Evolutionary conservation across 2,888 invertebrate species (phyloP), one percentile per base, ranked within the genome.

Genomic region (Polymixis flavicincta): DNA sequence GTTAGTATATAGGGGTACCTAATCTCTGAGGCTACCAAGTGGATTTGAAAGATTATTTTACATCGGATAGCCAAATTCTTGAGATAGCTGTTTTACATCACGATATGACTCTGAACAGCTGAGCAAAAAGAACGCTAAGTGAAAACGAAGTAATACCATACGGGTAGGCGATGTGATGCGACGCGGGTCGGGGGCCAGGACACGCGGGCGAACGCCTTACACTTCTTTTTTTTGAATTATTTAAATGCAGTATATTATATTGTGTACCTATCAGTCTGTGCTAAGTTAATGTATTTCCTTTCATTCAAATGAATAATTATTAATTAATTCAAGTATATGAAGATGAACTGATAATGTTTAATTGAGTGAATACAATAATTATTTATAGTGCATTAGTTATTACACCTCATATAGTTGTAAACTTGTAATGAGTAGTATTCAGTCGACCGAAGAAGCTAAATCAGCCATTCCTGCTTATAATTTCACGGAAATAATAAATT

Each of bases 401-500:
- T 52, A n/a, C 19, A 60, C 19, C 14, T 48, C 14, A 54, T 17
- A 45, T 14, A 71, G 22, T n/a, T n/a, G n/a, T n/a, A n/a, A n/a
- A n/a, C n/a, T 61, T 42, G 13, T 9, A 54, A 61, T 32, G 22
- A n/a, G 6, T 59, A 42, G 42, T 32, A 48, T 48, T 63, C 66
- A 70, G 25, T 70, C 52, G 54, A 74, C 28, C 37, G 61, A 55
- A 70, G 45, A 74, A 2, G 25, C 22, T 45, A 25, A 14, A 45
- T 14, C 22, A 52, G n/a, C 13, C n/a, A 57, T 57, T 61, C 42
- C 28, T 57, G 37, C 32, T 55, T 55, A 57, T 37, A 42, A 45
- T 61, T 45, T 32, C 45, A 66, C 80, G 80, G 75, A 80, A 70
- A 79, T 69, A 79, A 80, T 80, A 74, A 28, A 45, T 25, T 59